Evolutionary conservation across 1,140 invertebrate genomes (phyloP).

Genomic region (Aricia agestis): DNA sequence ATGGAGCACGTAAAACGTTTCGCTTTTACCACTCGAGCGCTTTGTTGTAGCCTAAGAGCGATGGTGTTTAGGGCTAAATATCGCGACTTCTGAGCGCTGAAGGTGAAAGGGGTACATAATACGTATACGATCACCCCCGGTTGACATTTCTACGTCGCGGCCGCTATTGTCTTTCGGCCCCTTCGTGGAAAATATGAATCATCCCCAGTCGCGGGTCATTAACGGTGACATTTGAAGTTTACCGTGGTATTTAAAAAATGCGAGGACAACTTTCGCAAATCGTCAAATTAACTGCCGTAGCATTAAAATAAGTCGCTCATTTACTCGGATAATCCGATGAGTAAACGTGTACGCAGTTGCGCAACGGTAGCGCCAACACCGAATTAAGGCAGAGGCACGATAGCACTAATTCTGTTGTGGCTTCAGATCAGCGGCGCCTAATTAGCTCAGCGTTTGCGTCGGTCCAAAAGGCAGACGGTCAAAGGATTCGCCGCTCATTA

Average conservation of each 20-base stretch:
- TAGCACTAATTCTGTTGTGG: conserved; percentile 63
- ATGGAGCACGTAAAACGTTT: conserved; percentile 60
- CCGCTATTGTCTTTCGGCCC: conserved; percentile 21
- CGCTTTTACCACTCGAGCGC: conserved; percentile 49
- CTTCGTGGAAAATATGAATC: conserved; percentile 19
- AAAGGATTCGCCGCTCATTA: conserved; percentile 72
- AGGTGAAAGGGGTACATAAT: conserved; percentile 27
- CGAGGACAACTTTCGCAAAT: conserved; percentile 3
- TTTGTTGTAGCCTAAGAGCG: conserved; percentile 26
- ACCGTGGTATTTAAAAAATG: conserved; percentile 49
- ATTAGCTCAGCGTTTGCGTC: conserved; percentile 66
- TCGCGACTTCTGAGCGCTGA: conserved; percentile 7
- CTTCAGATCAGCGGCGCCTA: conserved; percentile 66
- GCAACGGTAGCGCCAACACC: conserved; percentile 14
- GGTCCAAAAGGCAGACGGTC: conserved; percentile 53
- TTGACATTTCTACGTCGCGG: conserved; percentile 35
- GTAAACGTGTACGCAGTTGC: conserved; percentile 3
- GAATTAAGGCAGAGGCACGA: conserved; percentile 47
- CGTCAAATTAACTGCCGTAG: neutral
- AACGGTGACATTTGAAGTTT: conserved; percentile 69
- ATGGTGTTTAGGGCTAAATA: conserved; percentile 24
- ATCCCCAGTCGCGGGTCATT: conserved; percentile 36
- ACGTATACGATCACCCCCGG: conserved; percentile 16
- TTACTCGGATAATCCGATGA: neutral
- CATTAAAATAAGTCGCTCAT: neutral